Percentiles rank a stretch among this genome's conserved stretches.
These are phyloP conservation scores for Aphaenogaster ashmeadi DNA, from an alignment of 1,140 invertebrate species.

Conservation along the genomic window DNA sequence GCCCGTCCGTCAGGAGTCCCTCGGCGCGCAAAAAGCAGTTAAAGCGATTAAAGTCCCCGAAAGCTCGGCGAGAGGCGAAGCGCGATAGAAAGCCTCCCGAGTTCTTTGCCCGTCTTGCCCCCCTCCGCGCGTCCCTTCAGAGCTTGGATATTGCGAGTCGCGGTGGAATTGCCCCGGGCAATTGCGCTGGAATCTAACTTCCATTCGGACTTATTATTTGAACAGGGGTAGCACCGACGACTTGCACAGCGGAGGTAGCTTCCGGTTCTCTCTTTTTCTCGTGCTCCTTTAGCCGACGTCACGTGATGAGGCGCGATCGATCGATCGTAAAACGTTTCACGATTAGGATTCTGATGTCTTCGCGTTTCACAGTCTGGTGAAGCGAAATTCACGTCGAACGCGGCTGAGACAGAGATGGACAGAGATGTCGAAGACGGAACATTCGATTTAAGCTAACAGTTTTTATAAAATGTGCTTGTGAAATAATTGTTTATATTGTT, in stretches of 20 bases:
- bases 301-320: conserved; percentile 61
- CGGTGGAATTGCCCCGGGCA: conserved; percentile 77
- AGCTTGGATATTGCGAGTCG: conserved; percentile 80
- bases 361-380: conserved; percentile 32
- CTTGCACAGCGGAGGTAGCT: conserved; percentile 72
- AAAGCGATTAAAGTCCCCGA: conserved; percentile 78
- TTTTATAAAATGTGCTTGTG: not conserved
- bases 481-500: not conserved
- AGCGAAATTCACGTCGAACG: conserved; percentile 7
- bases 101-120: conserved; percentile 66
- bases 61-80: conserved; percentile 74
- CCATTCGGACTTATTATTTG: conserved; percentile 84
- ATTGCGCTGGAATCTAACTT: conserved; percentile 79
- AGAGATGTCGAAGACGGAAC: not conserved
- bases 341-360: conserved; percentile 32
- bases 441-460: not conserved
- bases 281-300: conserved; percentile 38
- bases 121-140: conserved; percentile 39
- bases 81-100: conserved; percentile 75
- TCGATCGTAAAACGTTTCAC: conserved; percentile 48
- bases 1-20: conserved; percentile 72
- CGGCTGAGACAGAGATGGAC: not conserved
- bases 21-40: conserved; percentile 75
- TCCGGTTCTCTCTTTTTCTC: conserved; percentile 57
- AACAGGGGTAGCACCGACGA: conserved; percentile 76